phyloP scores from a whole-genome alignment of 2,797 vertebrate species.

The Coendou prehensilis region DNA sequence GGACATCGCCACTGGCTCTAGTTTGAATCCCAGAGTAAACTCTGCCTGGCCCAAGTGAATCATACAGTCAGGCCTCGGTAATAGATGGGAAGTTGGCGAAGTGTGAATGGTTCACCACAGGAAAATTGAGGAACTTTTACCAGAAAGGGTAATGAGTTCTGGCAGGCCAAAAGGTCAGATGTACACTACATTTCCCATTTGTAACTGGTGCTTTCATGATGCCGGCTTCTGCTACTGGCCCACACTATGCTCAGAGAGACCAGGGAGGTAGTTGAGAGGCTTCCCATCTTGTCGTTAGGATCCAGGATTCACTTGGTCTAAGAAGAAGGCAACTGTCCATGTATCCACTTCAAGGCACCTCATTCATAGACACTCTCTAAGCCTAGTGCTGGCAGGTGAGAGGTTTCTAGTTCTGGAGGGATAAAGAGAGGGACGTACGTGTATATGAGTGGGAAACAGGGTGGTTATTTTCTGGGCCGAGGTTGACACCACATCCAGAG shows the following conservation, averaged over 20 bases:
- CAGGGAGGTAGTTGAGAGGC: not conserved
- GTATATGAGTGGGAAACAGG: not conserved
- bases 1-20: not conserved
- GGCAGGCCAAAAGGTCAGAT: not conserved
- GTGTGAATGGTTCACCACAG: not conserved
- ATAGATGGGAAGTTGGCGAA: not conserved
- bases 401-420: not conserved
- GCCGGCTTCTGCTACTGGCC: not conserved
- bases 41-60: not conserved
- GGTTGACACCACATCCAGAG: not conserved
- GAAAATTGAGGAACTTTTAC: not conserved
- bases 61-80: not conserved
- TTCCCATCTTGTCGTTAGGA: not conserved
- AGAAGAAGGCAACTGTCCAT: not conserved
- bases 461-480: not conserved
- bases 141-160: not conserved
- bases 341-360: not conserved
- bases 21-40: not conserved
- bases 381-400: not conserved
- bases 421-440: not conserved
- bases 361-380: not conserved
- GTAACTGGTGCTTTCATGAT: not conserved
- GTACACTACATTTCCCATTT: accelerated
- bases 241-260: not conserved
- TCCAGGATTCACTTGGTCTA: not conserved